Conservation (phyloP, 2,797 vertebrate genomes). For the Varecia variegata region DNA sequence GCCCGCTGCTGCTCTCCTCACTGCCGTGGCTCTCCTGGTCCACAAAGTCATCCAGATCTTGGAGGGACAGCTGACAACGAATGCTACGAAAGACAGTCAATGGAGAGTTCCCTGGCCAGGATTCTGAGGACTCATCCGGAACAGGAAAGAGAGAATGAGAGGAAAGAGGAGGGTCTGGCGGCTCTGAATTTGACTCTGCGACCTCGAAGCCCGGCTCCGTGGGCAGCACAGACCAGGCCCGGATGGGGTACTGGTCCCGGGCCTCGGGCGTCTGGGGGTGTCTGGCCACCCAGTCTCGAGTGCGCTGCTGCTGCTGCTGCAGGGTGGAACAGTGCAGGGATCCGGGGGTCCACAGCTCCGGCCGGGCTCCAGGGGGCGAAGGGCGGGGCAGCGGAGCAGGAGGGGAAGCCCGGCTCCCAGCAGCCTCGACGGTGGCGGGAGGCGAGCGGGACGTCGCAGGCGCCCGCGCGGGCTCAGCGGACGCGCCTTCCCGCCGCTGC, state of each 20-base stretch:
- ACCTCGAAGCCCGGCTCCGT: neutral
- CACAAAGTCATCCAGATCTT: slow-evolving; percentile 77
- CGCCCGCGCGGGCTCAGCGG: neutral
- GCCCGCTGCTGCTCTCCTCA: slow-evolving; percentile 79
- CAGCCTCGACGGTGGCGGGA: neutral
- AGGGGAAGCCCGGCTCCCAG: neutral
- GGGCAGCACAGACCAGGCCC: slow-evolving; percentile 57
- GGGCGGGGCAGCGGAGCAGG: neutral
- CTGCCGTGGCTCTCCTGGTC: slow-evolving; percentile 80
- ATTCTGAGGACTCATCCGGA: neutral
- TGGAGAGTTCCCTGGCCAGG: neutral
- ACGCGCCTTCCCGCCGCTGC: neutral
- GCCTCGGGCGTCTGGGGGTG: neutral
- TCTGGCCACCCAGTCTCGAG: slow-evolving; percentile 44
- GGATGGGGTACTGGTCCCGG: neutral
- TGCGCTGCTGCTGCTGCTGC: slow-evolving; percentile 40
- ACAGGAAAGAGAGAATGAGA: neutral
- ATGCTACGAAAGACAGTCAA: slow-evolving; percentile 81
- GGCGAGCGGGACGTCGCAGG: neutral
- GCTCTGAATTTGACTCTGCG: neutral
- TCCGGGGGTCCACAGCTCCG: neutral
- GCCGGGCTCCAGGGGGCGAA: neutral
- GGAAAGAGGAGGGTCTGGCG: neutral
- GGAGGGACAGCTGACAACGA: slow-evolving; percentile 82
- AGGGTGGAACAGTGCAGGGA: neutral